Conservation (phyloP, 2,888 invertebrate species). For the Meliscaeva auricollis region DNA sequence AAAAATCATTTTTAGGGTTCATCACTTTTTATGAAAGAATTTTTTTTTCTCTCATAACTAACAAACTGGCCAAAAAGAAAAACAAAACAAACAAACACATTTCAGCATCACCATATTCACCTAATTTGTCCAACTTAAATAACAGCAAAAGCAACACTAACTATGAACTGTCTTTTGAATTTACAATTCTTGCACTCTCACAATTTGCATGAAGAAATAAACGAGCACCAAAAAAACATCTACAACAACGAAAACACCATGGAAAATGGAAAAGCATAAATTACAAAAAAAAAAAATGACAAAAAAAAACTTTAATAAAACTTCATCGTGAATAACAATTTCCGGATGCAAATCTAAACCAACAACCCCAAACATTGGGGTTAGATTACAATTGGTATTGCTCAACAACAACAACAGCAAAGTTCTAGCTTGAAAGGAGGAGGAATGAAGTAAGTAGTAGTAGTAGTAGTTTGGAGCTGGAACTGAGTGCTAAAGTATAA, state of each 20-base stretch:
- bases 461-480: not conserved
- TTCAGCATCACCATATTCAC: not conserved
- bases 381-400: constrained; percentile 53
- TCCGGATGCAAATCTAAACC: constrained; percentile 64
- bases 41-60: not conserved
- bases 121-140: not conserved
- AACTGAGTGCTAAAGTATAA: not conserved
- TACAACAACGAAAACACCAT: not conserved
- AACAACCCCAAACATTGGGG: constrained; percentile 61
- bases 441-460: constrained; percentile 1
- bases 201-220: not conserved
- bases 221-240: not conserved
- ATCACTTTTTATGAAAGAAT: not conserved
- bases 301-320: constrained; percentile 60
- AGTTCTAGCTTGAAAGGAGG: not conserved
- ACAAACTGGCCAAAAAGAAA: constrained; percentile 13
- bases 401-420: not conserved
- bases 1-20: not conserved
- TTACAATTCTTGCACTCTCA: not conserved
- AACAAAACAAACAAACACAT: not conserved
- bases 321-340: constrained; percentile 54
- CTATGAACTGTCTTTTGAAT: not conserved
- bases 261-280: constrained; percentile 17
- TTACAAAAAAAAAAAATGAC: constrained; percentile 12
- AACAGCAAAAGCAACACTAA: not conserved